These are phyloP conservation scores for Formica exsecta DNA, from an alignment of 1,140 invertebrate species.

Conservation along the genomic window DNA sequence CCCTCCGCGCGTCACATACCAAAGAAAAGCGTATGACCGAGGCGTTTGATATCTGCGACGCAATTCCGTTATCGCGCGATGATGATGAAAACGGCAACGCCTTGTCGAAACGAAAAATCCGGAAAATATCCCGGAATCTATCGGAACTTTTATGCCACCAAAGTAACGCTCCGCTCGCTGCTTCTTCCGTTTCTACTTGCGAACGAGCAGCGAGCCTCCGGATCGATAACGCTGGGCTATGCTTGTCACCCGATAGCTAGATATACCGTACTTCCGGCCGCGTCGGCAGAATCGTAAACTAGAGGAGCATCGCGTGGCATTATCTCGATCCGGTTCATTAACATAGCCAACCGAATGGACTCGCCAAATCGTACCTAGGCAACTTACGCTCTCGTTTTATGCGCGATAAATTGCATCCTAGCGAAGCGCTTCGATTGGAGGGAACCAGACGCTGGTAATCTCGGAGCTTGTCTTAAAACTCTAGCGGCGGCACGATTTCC, in stretches of 20 bases:
- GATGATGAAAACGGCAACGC: constrained; percentile 13
- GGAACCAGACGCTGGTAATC: constrained; percentile 58
- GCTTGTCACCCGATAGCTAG: constrained; percentile 71
- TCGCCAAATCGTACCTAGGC: constrained; percentile 69
- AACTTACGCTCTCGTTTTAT: constrained; percentile 69
- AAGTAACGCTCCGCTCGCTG: constrained; percentile 14
- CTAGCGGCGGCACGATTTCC: constrained; percentile 47
- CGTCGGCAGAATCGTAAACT: constrained; percentile 78
- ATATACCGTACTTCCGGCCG: constrained; percentile 73
- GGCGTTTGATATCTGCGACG: neutral
- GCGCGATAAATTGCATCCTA: constrained; percentile 70
- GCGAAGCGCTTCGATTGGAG: constrained; percentile 58
- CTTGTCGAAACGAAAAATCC: constrained; percentile 51
- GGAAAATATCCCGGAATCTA: constrained; percentile 75
- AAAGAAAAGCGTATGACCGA: constrained; percentile 3
- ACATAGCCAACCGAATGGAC: constrained; percentile 73
- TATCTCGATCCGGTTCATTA: constrained; percentile 77
- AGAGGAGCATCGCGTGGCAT: constrained; percentile 66
- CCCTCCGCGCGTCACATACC: constrained; percentile 20
- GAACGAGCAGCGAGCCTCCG: constrained; percentile 44
- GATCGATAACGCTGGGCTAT: constrained; percentile 71
- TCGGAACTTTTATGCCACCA: constrained; percentile 69
- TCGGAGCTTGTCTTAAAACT: constrained; percentile 39
- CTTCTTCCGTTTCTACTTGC: constrained; percentile 56
- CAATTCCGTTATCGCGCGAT: constrained; percentile 39